These are phyloP conservation scores for Peromyscus eremicus DNA, from an alignment of 2,797 vertebrate species.

Conservation along the genomic window DNA sequence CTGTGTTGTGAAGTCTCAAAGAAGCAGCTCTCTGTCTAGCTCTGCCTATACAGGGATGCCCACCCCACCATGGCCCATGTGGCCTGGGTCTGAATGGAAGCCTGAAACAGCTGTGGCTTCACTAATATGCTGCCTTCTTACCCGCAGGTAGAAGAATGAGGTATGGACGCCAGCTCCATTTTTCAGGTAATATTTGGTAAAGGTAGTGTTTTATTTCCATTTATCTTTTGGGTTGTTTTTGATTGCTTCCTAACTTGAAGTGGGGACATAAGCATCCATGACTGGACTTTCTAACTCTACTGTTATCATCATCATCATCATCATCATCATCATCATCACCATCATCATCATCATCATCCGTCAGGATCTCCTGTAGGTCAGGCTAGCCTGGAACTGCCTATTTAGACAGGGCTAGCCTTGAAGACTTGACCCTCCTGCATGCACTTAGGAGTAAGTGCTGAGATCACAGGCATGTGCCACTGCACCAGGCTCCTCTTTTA, in stretches of 20 bases:
- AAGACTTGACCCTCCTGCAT: background rate
- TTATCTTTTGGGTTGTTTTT: background rate
- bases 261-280: background rate
- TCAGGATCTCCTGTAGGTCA: background rate
- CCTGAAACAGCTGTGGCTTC: background rate
- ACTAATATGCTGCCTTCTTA: background rate
- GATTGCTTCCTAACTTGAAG: constrained; percentile 1
- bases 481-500: too few relatives aligned
- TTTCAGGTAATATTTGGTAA: background rate
- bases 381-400: background rate
- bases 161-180: background rate
- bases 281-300: background rate
- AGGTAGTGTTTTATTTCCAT: constrained; percentile 17
- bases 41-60: background rate
- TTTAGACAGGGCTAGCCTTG: background rate
- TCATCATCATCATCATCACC: background rate
- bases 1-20: background rate
- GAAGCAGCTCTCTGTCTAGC: background rate
- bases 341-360: background rate
- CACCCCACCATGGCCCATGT: fast-evolving
- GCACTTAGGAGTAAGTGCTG: background rate
- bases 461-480: background rate
- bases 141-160: background rate
- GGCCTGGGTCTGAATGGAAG: background rate
- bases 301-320: background rate